These are phyloP conservation scores for Phenganax marumi DNA, from an alignment of 92 coral and sea anemone species.

Conservation along the genomic window DNA sequence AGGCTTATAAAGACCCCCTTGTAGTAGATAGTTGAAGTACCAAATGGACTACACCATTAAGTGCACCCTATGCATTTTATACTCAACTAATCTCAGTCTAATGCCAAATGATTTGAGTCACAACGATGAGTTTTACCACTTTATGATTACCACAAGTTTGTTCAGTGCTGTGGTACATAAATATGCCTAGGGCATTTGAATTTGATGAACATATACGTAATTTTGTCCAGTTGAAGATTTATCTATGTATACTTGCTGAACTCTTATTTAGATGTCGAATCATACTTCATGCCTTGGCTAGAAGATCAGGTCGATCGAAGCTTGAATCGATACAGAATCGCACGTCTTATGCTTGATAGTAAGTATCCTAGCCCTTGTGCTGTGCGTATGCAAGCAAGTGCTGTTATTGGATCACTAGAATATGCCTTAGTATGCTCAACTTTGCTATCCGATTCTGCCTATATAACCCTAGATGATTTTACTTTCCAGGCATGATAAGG, in stretches of 20 bases:
- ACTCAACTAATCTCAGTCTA: too few relatives aligned
- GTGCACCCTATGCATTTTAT: too few relatives aligned
- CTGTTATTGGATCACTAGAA: too few relatives aligned
- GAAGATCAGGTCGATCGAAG: conserved; percentile 71
- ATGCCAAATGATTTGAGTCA: neutral
- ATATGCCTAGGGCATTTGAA: neutral
- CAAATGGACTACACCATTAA: too few relatives aligned
- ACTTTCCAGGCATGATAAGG: conserved; percentile 72
- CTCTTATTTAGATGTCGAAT: conserved; percentile 76
- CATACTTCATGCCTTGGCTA: conserved; percentile 96
- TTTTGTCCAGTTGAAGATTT: neutral
- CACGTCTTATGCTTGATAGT: conserved; percentile 89
- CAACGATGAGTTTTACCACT: neutral
- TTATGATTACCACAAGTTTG: neutral
- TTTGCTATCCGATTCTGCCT: neutral
- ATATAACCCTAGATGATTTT: neutral
- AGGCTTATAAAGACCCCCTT: neutral
- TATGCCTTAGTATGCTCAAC: too few relatives aligned
- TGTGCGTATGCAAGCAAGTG: too few relatives aligned
- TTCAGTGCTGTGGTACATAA: neutral
- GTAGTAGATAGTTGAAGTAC: neutral
- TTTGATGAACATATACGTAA: neutral
- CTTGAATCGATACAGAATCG: conserved; percentile 64
- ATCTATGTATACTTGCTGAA: neutral
- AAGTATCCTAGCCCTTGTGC: conserved; percentile 19